phyloP scores from a whole-genome alignment of 2,797 vertebrate species.

The Acanthurus lineatus region DNA sequence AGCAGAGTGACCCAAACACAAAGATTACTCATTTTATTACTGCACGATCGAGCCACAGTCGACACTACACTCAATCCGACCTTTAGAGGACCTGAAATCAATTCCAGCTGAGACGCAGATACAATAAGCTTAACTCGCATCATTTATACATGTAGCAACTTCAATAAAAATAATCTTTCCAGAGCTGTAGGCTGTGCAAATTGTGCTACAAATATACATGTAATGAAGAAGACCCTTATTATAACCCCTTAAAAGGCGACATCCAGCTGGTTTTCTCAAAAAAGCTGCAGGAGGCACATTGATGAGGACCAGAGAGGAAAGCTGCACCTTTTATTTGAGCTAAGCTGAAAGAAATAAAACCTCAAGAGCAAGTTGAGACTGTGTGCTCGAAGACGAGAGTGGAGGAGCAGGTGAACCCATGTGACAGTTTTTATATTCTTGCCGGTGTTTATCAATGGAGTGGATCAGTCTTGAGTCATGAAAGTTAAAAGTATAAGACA shows the following conservation, averaged over 20 bases:
- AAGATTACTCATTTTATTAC: too few relatives aligned
- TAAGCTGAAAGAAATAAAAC: background rate
- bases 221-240: too few relatives aligned
- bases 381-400: slow-evolving; percentile 21
- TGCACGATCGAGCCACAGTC: too few relatives aligned
- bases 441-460: background rate
- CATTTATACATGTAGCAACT: too few relatives aligned
- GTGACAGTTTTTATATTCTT: slow-evolving; percentile 21
- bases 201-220: too few relatives aligned
- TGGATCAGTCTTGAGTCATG: background rate
- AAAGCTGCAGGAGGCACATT: slow-evolving; percentile 43
- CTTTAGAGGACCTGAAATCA: too few relatives aligned
- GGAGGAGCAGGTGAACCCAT: slow-evolving; percentile 9
- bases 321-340: slow-evolving; percentile 32
- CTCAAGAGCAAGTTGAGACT: slow-evolving; percentile 12
- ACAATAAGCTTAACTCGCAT: too few relatives aligned
- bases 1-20: too few relatives aligned
- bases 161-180: too few relatives aligned
- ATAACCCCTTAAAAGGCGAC: slow-evolving; percentile 25
- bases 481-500: background rate
- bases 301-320: slow-evolving; percentile 58
- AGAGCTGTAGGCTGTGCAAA: too few relatives aligned
- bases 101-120: too few relatives aligned
- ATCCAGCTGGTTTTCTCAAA: slow-evolving; percentile 42
- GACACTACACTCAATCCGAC: too few relatives aligned